Conservation (phyloP, 1,140 invertebrate species). For the Atta texana region DNA sequence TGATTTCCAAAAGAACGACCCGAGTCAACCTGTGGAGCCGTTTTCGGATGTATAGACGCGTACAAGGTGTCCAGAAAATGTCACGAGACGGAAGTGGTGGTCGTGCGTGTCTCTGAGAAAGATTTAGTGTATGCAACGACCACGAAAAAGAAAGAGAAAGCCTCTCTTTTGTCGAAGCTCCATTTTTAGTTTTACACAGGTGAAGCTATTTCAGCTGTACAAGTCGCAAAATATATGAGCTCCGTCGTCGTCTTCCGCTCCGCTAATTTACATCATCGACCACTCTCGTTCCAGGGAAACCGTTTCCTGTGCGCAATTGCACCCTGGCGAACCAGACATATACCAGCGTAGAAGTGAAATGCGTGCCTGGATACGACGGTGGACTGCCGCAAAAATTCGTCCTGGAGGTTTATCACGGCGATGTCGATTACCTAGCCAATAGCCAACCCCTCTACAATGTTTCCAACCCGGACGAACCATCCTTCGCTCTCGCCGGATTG, state of each 20-base stretch:
- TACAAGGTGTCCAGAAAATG: constrained; percentile 63
- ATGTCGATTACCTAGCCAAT: constrained; percentile 82
- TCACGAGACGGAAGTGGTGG: constrained; percentile 26
- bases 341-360: constrained; percentile 91
- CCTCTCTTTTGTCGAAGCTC: neutral
- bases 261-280: neutral
- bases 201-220: neutral
- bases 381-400: constrained; percentile 93
- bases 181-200: constrained; percentile 9
- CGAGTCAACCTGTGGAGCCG: constrained; percentile 66
- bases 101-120: constrained; percentile 31
- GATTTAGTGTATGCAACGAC: constrained; percentile 23
- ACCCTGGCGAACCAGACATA: constrained; percentile 91
- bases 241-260: neutral
- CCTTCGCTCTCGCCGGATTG: constrained; percentile 90
- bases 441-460: constrained; percentile 89
- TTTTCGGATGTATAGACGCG: constrained; percentile 64
- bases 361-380: constrained; percentile 93
- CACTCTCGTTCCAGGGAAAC: constrained; percentile 88
- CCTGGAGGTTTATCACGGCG: constrained; percentile 91
- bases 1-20: constrained; percentile 65
- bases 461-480: constrained; percentile 88
- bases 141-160: neutral
- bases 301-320: constrained; percentile 92
- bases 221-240: neutral